Evolutionary conservation across 2,888 invertebrate species (phyloP).

Genomic region (Caenorhabditis sulstoni): DNA sequence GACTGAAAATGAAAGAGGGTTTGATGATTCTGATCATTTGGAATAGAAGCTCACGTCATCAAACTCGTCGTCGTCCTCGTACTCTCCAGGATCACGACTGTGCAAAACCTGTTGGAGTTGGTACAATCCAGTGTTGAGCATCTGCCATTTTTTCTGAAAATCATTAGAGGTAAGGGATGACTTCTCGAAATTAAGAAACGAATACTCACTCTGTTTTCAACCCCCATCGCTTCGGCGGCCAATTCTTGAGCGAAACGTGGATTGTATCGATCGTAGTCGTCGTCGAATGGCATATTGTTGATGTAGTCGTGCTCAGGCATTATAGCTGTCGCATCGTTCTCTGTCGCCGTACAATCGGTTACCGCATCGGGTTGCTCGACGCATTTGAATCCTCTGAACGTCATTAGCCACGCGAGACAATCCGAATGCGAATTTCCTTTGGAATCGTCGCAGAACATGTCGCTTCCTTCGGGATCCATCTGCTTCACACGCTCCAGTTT

Average conservation of each 20-base stretch:
- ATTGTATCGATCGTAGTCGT: constrained; percentile 23
- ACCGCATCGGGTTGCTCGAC: constrained; percentile 21
- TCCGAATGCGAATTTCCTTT: constrained; percentile 33
- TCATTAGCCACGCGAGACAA: constrained; percentile 48
- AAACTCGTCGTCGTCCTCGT: constrained; percentile 43
- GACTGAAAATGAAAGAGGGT: constrained; percentile 22
- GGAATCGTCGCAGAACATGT: constrained; percentile 28
- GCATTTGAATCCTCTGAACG: constrained; percentile 55
- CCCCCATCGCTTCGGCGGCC: constrained; percentile 21
- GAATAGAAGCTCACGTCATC: constrained; percentile 51
- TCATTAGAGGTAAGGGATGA: not conserved
- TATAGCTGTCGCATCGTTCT: too few species aligned
- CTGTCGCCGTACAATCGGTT: too few species aligned
- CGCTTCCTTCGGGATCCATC: constrained; percentile 1
- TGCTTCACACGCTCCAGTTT: constrained; percentile 21
- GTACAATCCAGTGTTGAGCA: not conserved
- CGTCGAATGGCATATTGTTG: constrained; percentile 5
- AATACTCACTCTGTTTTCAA: constrained; percentile 11
- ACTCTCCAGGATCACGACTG: constrained; percentile 4
- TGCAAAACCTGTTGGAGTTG: not conserved
- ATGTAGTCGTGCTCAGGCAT: too few species aligned
- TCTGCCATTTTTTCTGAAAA: constrained; percentile 21
- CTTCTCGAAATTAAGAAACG: too few species aligned
- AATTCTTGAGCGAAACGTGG: constrained; percentile 4
- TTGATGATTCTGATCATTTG: too few species aligned